These are phyloP conservation scores for Busseola fusca DNA, from an alignment of 2,888 invertebrate genomes.

Conservation along the genomic window DNA sequence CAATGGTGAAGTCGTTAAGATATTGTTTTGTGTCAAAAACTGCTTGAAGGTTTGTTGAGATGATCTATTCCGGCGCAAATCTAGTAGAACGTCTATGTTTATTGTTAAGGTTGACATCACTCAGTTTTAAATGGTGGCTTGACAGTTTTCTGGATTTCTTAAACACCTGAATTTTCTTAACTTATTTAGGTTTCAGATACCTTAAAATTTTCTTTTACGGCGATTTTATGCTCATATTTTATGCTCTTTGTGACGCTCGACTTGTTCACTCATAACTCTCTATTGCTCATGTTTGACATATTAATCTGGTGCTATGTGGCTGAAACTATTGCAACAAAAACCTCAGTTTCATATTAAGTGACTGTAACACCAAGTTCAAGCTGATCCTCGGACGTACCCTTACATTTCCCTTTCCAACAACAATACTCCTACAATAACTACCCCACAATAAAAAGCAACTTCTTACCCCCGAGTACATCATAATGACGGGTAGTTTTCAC, in stretches of 20 bases:
- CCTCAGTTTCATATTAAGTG: not conserved
- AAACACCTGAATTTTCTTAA: too few species aligned
- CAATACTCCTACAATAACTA: conserved; percentile 46
- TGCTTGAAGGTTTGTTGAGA: not conserved
- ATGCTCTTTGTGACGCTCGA: not conserved
- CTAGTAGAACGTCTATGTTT: too few species aligned
- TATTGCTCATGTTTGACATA: not conserved
- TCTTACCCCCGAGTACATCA: conserved; percentile 53
- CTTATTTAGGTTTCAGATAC: too few species aligned
- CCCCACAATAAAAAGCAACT: conserved; percentile 59
- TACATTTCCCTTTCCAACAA: conserved; percentile 14
- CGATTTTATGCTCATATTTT: too few species aligned
- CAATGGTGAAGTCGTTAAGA: not conserved
- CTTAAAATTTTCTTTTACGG: not conserved
- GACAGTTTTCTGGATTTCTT: not conserved
- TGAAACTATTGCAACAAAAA: not conserved
- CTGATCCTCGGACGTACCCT: conserved; percentile 2
- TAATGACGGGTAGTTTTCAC: conserved; percentile 80
- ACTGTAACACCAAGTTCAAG: not conserved
- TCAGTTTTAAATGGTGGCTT: not conserved
- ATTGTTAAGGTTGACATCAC: not conserved
- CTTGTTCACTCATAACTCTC: not conserved
- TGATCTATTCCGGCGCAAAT: too few species aligned
- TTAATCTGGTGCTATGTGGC: not conserved
- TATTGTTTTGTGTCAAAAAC: conserved; percentile 4